Conservation (phyloP, 2,888 invertebrate genomes). For the Netelia virgata region DNA sequence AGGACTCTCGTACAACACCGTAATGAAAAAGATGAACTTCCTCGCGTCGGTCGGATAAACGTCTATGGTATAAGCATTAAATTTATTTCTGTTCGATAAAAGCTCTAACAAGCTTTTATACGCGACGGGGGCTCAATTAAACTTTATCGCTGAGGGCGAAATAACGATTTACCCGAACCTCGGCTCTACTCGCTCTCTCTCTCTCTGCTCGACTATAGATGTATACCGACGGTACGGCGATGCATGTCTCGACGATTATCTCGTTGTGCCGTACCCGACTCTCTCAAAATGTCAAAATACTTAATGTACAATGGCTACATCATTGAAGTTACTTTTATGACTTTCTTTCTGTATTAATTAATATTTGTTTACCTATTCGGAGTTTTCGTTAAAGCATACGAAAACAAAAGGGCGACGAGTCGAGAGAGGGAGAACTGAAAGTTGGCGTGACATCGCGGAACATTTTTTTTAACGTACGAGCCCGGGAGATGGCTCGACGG, state of each 20-base stretch:
- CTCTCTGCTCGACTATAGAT: background rate
- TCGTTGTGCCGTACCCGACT: slow-evolving; percentile 3
- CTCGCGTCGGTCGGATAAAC: slow-evolving; percentile 27
- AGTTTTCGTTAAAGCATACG: background rate
- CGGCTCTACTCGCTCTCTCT: background rate
- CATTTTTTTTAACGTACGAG: slow-evolving; percentile 26
- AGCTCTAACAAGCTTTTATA: slow-evolving; percentile 53
- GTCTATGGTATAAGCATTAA: slow-evolving; percentile 37
- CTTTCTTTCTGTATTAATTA: background rate
- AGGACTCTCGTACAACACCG: background rate
- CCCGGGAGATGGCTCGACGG: slow-evolving; percentile 21
- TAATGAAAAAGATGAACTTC: slow-evolving; percentile 13
- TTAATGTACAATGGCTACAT: slow-evolving; percentile 12
- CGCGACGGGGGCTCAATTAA: slow-evolving; percentile 45
- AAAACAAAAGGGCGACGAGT: background rate
- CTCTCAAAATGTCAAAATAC: slow-evolving; percentile 5
- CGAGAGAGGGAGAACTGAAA: background rate
- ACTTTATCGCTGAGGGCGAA: slow-evolving; percentile 35
- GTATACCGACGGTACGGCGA: slow-evolving; percentile 11
- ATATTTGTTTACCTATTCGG: background rate
- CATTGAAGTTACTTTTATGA: slow-evolving; percentile 3
- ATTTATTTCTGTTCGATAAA: slow-evolving; percentile 55
- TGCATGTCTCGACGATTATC: slow-evolving; percentile 22
- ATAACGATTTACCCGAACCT: slow-evolving; percentile 27
- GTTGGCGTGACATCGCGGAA: slow-evolving; percentile 14